These are phyloP conservation scores for Chamaetylas fuelleborni DNA, from an alignment of 2,113 vertebrate species.

Conservation along the genomic window DNA sequence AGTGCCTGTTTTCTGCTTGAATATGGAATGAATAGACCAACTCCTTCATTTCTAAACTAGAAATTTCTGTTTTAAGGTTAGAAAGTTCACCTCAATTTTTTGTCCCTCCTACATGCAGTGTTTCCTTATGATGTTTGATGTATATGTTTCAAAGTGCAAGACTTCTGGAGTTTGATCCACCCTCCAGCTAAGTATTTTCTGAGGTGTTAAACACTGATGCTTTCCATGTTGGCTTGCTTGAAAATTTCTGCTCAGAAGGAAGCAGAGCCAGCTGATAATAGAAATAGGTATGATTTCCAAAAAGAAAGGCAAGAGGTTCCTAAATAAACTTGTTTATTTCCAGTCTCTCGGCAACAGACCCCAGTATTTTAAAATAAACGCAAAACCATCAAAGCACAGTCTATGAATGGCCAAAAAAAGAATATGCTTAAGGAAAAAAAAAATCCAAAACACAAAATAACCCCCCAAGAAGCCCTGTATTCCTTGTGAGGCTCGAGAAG, in stretches of 20 bases:
- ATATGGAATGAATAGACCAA: background rate
- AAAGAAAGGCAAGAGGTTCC: conserved; percentile 8
- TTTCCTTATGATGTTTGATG: background rate
- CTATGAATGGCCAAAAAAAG: background rate
- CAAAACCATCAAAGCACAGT: background rate
- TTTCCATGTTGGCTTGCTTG: background rate
- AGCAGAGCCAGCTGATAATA: conserved; percentile 27
- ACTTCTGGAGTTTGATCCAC: background rate
- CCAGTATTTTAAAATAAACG: conserved; percentile 29
- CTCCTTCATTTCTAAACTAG: background rate
- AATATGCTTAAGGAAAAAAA: background rate
- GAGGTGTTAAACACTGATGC: background rate
- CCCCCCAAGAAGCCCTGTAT: background rate
- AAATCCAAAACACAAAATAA: background rate
- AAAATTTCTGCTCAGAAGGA: background rate
- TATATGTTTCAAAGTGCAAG: background rate
- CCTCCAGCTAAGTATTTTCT: background rate
- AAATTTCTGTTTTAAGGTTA: background rate
- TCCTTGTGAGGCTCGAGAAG: background rate
- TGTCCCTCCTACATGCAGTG: background rate
- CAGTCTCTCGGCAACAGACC: conserved; percentile 31
- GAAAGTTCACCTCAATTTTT: background rate
- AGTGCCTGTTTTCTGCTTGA: rapidly evolving
- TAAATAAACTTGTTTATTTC: conserved; percentile 49
- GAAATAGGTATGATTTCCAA: background rate